Percentiles rank a stretch among this genome's conserved stretches.
These are phyloP conservation scores for Tonatia bakeri DNA, from an alignment of 2,113 vertebrate genomes.

Conservation along the genomic window DNA sequence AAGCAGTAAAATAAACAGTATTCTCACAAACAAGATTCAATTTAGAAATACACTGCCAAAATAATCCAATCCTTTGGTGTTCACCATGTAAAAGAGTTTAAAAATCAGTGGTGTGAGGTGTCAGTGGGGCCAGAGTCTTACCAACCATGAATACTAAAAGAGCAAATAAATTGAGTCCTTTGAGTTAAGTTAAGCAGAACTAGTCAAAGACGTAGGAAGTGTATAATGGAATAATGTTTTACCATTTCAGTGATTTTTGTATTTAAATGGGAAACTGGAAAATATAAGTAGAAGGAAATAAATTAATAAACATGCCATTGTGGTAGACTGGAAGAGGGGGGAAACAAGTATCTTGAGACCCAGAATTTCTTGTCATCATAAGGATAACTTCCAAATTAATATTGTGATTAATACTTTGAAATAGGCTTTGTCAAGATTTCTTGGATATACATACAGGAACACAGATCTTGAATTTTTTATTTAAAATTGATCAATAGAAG, in stretches of 20 bases:
- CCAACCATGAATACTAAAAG: background rate
- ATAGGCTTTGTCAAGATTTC: background rate
- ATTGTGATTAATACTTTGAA: background rate
- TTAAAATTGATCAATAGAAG: background rate
- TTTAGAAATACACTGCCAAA: background rate
- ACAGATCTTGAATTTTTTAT: background rate
- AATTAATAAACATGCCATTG: background rate
- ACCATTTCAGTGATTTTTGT: background rate
- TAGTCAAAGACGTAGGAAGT: background rate
- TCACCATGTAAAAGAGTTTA: background rate
- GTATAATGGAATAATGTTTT: background rate
- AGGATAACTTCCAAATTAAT: background rate
- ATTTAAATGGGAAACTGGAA: background rate
- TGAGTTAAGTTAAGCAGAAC: background rate
- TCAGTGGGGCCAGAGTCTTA: background rate
- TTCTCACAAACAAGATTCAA: background rate
- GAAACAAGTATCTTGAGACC: background rate
- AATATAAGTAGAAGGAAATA: background rate
- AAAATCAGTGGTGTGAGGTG: background rate
- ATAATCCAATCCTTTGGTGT: too few relatives aligned
- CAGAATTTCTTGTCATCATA: background rate
- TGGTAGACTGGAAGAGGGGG: background rate
- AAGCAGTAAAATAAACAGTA: background rate
- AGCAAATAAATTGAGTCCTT: background rate
- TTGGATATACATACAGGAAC: background rate